Evolutionary conservation across 2,113 vertebrate genomes (phyloP), one percentile per base, ranked within the genome.

Genomic region (Albula goreensis): DNA sequence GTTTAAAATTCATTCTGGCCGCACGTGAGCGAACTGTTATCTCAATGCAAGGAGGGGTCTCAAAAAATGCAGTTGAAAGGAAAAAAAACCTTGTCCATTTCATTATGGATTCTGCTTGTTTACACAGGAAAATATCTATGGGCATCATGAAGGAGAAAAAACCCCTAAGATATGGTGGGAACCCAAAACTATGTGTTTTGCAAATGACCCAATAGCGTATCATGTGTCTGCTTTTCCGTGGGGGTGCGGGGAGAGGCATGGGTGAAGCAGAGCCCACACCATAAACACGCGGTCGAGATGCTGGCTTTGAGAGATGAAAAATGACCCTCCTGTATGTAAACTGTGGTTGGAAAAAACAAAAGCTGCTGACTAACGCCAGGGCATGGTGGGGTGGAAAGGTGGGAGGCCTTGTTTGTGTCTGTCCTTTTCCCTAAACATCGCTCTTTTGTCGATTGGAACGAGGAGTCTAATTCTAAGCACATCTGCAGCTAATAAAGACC

Each of bases 341-440:
- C 93, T 93, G 92, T 89, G 93, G 93, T 90, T 56, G 90, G 92
- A 91, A 94, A 92, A 92, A 93, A 94, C 90, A 93, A 93, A 93
- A 93, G 92, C 92, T 92, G 92, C 93, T 94, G 91, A 94, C 90
- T 92, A 94, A 93, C 88, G 90, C 81, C 66, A 86, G 83, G 52
- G 82, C 91, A 87, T 81, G 89, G 90, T 89, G 88, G 90, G 80
- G 86, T 80, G 88, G 89, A 41, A 81, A 87, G 87, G 90, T 89
- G 90, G 92, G 91, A 92, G 86, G 78, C 87, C 89, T 88, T 89
- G 79, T 89, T 91, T 90, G 85, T 90, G 89, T 85, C 85, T 87
- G 70, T 74, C 70, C 80, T 78, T 88, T 91, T 83, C n/a, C 85
- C 90, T 90, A 91, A 93, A 94, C 90, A 93, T 13, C 53, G 81